Base-by-base conservation (phyloP, 2,113 vertebrate species). In the Trematomus loennbergii region DNA sequence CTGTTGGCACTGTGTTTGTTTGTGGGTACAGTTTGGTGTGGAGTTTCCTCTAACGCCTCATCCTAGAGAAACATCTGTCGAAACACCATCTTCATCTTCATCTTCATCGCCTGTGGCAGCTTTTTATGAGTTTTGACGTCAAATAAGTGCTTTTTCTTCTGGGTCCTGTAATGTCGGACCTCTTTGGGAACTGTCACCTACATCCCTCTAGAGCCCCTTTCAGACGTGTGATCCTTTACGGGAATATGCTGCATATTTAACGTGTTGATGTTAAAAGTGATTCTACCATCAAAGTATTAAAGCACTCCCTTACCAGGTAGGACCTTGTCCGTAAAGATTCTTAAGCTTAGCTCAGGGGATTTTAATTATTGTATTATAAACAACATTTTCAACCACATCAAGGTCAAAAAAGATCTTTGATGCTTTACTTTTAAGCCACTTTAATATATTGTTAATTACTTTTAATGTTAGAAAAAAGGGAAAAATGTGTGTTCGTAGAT, bases 141-240 rank as follows among this genome's bases (percentile, higher is more conserved):
- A 16, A 25, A 61, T 12, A 43, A 52, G 61, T 10, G 36, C 36
- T 53, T 1, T 25, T 57, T 75, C 74, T 64, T 61, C 29, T 16
- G 22, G 79, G 79, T 84, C 87, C 80, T 81, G 68, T 84, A 88
- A 87, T 15, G 77, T 70, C 2, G 86, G 87, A 84, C 79, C 79
- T 66, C 0, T 2, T 53, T 62, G 89, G 86, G 86, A 92, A 86
- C 87, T 88, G 83, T 91, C 90, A 66, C 65, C 62, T 12, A 68
- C 68, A 66, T 80, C 53, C 58, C 63, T 25, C 10, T 0, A 12
- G 78, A 79, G 82, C 83, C 72, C 25, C 64, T 89, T 82, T 87
- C 89, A 88, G 89, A 86, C 87, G 52, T 66, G 55, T 3, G 3
- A 20, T n/a, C 46, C 40, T 1, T 70, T 12, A n/a, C 0, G n/a